Evolutionary conservation across 2,113 vertebrate species (phyloP), one percentile per base, ranked within the genome.

Genomic region (Barbus barbus): DNA sequence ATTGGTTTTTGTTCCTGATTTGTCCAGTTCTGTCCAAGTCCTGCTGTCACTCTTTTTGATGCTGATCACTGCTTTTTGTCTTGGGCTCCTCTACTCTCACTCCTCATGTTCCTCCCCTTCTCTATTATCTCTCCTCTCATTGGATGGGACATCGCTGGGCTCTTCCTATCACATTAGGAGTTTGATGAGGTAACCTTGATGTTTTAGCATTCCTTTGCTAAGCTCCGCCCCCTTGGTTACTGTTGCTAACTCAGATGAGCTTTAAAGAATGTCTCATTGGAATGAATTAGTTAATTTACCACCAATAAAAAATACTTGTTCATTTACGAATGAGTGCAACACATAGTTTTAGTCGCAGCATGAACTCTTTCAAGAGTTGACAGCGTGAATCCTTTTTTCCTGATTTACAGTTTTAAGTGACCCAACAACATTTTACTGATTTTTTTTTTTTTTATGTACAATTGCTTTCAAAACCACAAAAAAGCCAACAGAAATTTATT

Each of bases 171-270:
- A 92, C 91, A 90, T 91, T 97, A 99, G 98, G 98, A 99, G 94
- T 96, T 98, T 93, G 98, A 99, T 92, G 98, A 99, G 98, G 98
- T 99, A 99, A 91, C 90, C 92, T 94, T 90, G 91, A 86, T 33
- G 58, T 65, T 78, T 85, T 76, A 60, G 60, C 28, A 4, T 72
- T 13, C n/a, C 18, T 56, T 60, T 41, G 3, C 33, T 76, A 76
- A 53, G 26, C 26, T 18, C 9, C 8, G 36, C 12, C 38, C 38
- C 69, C 9, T 44, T 44, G 22, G 9, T 69, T 38, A 36, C 31
- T 4, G 31, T 22, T 36, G 31, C 31, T 36, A 22, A 4, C 31
- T 69, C 33, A 36, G 9, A 69, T 11, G 9, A 36, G 31, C 63
- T 67, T 36, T 67, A 36, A 18, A 67, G 31, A 67, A 33, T 16